Conservation (phyloP, 2,797 vertebrate genomes). For the Typhlichthys subterraneus region DNA sequence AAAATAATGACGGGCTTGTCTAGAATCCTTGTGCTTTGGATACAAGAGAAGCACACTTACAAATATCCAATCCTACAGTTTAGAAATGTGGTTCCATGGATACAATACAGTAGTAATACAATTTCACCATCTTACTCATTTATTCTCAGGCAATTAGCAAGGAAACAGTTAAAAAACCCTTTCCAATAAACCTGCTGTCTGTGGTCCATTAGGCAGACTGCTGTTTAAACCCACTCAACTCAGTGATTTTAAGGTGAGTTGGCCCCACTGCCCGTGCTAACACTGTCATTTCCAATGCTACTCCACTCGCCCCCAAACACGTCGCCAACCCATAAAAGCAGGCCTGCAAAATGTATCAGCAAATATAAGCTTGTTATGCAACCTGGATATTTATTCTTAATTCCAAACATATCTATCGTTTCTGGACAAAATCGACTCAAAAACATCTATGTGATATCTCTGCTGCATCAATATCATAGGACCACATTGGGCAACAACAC, state of each 20-base stretch:
- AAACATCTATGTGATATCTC: too few species aligned
- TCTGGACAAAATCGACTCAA: too few species aligned
- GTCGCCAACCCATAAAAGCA: slow-evolving; percentile 45
- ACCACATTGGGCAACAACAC: too few species aligned
- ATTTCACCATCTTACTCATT: background rate
- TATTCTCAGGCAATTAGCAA: background rate
- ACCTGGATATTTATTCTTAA: too few species aligned
- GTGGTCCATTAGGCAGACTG: slow-evolving; percentile 53
- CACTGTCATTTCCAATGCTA: slow-evolving; percentile 62
- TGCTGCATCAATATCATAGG: too few species aligned
- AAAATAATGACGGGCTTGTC: slow-evolving; percentile 6
- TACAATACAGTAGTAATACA: background rate
- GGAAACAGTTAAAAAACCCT: slow-evolving; percentile 13
- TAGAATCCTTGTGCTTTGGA: slow-evolving; percentile 1
- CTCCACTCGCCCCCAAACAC: slow-evolving; percentile 58
- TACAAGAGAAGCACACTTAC: background rate
- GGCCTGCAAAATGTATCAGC: slow-evolving; percentile 55
- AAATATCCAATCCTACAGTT: background rate
- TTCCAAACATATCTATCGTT: too few species aligned
- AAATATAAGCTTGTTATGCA: background rate
- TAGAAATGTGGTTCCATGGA: background rate
- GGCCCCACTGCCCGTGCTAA: slow-evolving; percentile 54
- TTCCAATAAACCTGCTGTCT: slow-evolving; percentile 14
- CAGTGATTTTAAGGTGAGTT: slow-evolving; percentile 47
- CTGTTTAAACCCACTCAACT: slow-evolving; percentile 64